Base-by-base conservation (phyloP, 2,113 vertebrate species). In the Cyanocitta stelleri region DNA sequence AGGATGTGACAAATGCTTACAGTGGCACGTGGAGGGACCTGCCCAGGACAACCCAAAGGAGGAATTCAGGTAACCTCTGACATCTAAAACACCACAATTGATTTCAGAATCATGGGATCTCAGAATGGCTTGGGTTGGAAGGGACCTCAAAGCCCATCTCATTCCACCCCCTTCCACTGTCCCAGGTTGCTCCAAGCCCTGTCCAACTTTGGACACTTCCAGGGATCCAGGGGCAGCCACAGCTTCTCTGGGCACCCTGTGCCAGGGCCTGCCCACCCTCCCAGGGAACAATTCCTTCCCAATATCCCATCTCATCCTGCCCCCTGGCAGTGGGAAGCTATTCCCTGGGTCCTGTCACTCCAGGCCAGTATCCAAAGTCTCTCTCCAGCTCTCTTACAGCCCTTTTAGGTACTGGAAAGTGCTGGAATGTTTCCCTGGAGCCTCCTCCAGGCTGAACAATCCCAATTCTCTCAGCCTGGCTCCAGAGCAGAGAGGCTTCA, bases 131-230 rank as follows among this genome's bases (percentile, higher is more conserved):
- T 68, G 35, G 44, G 35, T 19, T 29, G 54, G 64, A 68, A 49
- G 52, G 29, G n/a, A 7, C 17, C 41, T 39, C 22, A 21, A 48
- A 58, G 8, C 6, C 1, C 18, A 49, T 68, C 43, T 7, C 13
- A 5, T 68, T 48, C 63, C 63, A 33, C 13, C 6, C 33, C 43
- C 7, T 48, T 4, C n/a, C 64, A 48, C n/a, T 0, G 0, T 5
- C n/a, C n/a, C 43, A 68, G 52, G 17, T 0, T 7, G 51, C 39
- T 46, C 76, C 61, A 54, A 79, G 14, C 51, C 39, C 12, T 0
- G 0, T 56, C 43, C 78, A 81, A 0, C 63, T 43, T 68, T 39
- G 52, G 43, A 3, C n/a, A 39, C 2, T 58, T 10, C 52, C 64
- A 81, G 52, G 64, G 64, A 58, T 68, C 20, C 62, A 55, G 52